phyloP scores from a whole-genome alignment of 2,113 vertebrate species.

The Lamprotornis superbus region DNA sequence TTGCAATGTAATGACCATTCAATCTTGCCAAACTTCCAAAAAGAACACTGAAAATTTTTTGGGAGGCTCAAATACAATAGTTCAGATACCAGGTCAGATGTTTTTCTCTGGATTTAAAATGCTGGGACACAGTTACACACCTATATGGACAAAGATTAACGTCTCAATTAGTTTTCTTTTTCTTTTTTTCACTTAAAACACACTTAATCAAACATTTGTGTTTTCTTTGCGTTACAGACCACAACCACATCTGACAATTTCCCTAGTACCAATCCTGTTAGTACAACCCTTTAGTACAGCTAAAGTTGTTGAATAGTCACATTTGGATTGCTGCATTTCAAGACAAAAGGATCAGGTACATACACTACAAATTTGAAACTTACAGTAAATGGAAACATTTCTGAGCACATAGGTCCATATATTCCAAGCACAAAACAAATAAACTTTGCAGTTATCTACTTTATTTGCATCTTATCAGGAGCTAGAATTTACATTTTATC shows the following conservation, averaged over 20 bases:
- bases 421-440: conserved; percentile 4
- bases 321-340: conserved; percentile 28
- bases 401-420: neutral
- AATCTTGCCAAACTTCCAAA: neutral
- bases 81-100: neutral
- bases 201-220: neutral
- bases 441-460: neutral
- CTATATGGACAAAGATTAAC: neutral
- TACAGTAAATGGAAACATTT: neutral
- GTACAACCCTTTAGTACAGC: neutral
- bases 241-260: neutral
- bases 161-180: neutral
- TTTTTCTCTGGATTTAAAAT: neutral
- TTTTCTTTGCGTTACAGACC: neutral
- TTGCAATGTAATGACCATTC: neutral
- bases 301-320: neutral
- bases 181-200: neutral
- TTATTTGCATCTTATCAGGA: neutral
- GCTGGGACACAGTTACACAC: neutral
- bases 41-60: neutral
- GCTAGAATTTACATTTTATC: neutral
- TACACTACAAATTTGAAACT: neutral
- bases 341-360: neutral
- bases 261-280: neutral
- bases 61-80: neutral